These are phyloP conservation scores for Luffia ferchaultella DNA, from an alignment of 2,888 invertebrate species.

Conservation along the genomic window DNA sequence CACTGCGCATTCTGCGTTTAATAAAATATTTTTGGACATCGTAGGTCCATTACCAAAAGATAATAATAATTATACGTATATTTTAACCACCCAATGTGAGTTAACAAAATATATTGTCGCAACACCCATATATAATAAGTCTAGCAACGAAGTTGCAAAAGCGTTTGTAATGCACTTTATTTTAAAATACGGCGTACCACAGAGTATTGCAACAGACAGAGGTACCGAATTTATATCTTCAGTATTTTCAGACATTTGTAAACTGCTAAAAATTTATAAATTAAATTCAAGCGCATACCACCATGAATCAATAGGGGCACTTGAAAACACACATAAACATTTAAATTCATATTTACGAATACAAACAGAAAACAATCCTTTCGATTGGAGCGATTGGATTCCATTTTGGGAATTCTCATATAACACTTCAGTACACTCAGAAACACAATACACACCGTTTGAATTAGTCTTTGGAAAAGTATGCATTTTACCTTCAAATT, in stretches of 20 bases:
- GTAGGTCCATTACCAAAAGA: conserved; percentile 5
- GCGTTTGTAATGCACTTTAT: conserved; percentile 10
- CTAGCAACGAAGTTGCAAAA: conserved; percentile 11
- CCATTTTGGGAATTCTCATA: conserved; percentile 4
- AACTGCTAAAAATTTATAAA: background rate
- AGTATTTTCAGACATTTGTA: conserved; percentile 1
- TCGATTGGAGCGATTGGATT: background rate
- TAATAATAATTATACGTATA: conserved; percentile 10
- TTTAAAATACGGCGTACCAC: background rate
- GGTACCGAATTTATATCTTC: background rate
- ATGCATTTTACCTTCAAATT: background rate
- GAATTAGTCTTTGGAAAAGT: conserved; percentile 12
- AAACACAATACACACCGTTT: conserved; percentile 20
- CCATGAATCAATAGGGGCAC: conserved; percentile 17
- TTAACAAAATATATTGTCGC: no score
- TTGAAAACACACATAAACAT: conserved; percentile 18
- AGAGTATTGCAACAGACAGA: background rate
- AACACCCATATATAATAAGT: no score
- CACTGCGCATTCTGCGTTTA: no score
- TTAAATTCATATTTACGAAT: conserved; percentile 7
- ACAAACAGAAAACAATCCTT: conserved; percentile 3
- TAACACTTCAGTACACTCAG: conserved; percentile 21
- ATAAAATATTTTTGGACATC: no score
- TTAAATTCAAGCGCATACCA: conserved; percentile 18
- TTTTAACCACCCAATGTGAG: no score